Evolutionary conservation across 2,888 invertebrate genomes (phyloP).

Genomic region (Noctua comes): DNA sequence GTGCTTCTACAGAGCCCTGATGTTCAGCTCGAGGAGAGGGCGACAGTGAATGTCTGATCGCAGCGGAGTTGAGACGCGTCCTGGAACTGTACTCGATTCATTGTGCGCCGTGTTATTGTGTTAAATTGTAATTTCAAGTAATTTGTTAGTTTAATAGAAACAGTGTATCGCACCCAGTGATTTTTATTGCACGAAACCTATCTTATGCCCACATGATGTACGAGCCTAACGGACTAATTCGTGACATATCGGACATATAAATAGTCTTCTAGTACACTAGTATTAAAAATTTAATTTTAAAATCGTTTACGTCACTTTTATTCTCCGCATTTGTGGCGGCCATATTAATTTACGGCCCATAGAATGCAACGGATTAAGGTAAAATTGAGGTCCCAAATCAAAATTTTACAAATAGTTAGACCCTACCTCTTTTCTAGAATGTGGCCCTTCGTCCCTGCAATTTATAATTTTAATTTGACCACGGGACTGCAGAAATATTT

Average conservation of each 20-base stretch:
- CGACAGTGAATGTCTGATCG: too few species aligned
- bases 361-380: not conserved
- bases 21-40: too few species aligned
- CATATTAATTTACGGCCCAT: not conserved
- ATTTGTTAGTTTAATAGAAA: too few species aligned
- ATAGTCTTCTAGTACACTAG: not conserved
- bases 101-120: too few species aligned
- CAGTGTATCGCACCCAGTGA: too few species aligned
- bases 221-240: too few species aligned
- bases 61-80: too few species aligned
- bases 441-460: not conserved
- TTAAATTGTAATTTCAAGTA: too few species aligned
- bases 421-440: constrained; percentile 11
- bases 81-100: too few species aligned
- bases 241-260: not conserved
- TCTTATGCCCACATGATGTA: too few species aligned
- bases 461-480: constrained; percentile 35
- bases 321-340: not conserved
- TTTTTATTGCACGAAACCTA: too few species aligned
- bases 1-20: too few species aligned
- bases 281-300: not conserved
- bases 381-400: not conserved
- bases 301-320: not conserved
- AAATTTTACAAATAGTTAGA: constrained; percentile 21
- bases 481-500: constrained; percentile 9